Base-by-base conservation (phyloP, 2,888 invertebrate genomes). In the Ellobium chinense region DNA sequence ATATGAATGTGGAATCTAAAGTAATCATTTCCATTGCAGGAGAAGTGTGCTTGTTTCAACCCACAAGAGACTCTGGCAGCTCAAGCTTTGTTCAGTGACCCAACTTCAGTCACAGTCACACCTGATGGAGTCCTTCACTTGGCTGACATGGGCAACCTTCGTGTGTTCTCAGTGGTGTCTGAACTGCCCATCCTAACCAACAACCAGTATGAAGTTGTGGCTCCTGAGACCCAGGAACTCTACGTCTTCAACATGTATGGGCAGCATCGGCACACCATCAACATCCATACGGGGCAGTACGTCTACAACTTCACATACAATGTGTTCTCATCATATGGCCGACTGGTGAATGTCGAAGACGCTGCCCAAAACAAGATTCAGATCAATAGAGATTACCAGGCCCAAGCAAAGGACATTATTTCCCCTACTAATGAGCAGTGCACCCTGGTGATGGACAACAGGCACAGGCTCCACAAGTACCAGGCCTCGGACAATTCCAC, bases 261-360 rank as follows among this genome's bases (percentile, higher is more conserved):
- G 0, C 99, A 99, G 92, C 99, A 99, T 93, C 96, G 97, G 36
- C 96, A 96, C 36, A 99, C 99, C 1, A 97, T 97, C 92, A 98
- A 98, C 93, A 94, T 99, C 82, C 96, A 98, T 68, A 98, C 98
- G n/a, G 97, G 97, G 69, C 97, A 97, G 93, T 96, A 96, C 5
- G 95, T 98, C 92, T 99, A 98, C 93, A 97, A 97, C 69, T 99
- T 99, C 94, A 95, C 98, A 34, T 99, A 99, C 94, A 98, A 97
- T 87, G 97, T 98, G 0, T 98, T 98, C 91, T 98, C 98, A 0
- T 98, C 97, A 91, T 98, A 97, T 69, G 99, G 99, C 91, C 97
- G 97, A 91, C 94, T 99, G 76, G 97, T 97, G 89, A 97, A 97
- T 0, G 98, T 99, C 1, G 97, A 97, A 1, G 98, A 98, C 93